These are phyloP conservation scores for Bagarius yarrelli DNA, from an alignment of 2,113 vertebrate species.

Conservation along the genomic window DNA sequence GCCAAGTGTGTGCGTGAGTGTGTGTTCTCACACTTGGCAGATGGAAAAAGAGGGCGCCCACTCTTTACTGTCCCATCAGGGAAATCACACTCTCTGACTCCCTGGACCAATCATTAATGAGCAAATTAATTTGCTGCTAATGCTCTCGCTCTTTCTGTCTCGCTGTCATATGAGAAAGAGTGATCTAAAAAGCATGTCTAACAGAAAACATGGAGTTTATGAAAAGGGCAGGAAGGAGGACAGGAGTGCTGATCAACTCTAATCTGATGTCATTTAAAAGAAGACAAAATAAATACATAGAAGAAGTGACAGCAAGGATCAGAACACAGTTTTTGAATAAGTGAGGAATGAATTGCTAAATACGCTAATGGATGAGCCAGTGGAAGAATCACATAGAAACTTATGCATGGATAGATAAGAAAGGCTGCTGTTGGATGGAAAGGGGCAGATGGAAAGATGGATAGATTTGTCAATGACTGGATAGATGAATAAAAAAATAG, in stretches of 20 bases:
- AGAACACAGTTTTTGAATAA: too few species aligned
- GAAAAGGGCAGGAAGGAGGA: constrained; percentile 7
- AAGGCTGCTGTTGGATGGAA: too few species aligned
- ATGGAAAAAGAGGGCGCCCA: constrained; percentile 78
- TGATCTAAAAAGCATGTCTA: constrained; percentile 41
- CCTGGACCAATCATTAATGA: constrained; percentile 74
- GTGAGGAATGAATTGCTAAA: too few species aligned
- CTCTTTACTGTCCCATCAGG: constrained; percentile 71
- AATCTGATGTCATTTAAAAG: too few species aligned
- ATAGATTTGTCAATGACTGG: too few species aligned
- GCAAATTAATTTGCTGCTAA: constrained; percentile 77
- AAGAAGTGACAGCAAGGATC: too few species aligned
- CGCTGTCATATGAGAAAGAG: constrained; percentile 12
- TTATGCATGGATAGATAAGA: too few species aligned
- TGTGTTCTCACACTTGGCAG: constrained; percentile 56
- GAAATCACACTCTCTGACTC: constrained; percentile 76
- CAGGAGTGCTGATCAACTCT: too few species aligned
- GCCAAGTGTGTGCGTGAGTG: constrained; percentile 18
- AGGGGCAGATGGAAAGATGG: too few species aligned
- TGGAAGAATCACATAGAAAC: too few species aligned
- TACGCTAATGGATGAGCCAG: too few species aligned
- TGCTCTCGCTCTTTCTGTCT: constrained; percentile 54
- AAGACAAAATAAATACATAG: too few species aligned
- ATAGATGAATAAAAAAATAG: not conserved
- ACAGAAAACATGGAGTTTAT: constrained; percentile 11